phyloP scores from a whole-genome alignment of 2,113 vertebrate genomes.

The Lamprotornis superbus region DNA sequence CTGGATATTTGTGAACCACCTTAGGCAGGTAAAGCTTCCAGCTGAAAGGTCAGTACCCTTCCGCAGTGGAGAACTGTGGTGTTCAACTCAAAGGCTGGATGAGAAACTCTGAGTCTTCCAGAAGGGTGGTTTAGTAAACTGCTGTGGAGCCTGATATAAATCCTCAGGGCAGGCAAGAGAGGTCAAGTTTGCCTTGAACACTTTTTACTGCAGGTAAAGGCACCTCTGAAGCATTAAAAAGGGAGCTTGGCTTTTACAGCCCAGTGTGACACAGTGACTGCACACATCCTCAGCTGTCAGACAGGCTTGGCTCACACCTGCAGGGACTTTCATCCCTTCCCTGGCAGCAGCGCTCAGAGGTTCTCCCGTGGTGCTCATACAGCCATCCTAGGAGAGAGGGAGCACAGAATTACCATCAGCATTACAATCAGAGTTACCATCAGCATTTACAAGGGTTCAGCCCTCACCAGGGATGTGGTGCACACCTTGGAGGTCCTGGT shows the following conservation, averaged over 20 bases:
- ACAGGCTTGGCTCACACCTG: accelerated
- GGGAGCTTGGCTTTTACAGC: background rate
- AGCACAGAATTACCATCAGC: background rate
- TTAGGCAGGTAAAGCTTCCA: background rate
- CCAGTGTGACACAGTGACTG: background rate
- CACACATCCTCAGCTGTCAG: background rate
- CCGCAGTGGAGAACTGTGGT: background rate
- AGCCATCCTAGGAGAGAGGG: background rate
- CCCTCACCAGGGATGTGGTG: background rate
- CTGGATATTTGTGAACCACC: background rate
- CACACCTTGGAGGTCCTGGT: background rate
- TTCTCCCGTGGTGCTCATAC: background rate
- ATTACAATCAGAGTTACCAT: background rate
- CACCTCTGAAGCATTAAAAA: background rate
- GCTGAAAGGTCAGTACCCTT: background rate
- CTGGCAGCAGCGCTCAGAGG: background rate
- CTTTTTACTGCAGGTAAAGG: background rate
- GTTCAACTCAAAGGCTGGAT: background rate
- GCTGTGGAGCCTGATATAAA: background rate
- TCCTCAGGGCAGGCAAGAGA: background rate
- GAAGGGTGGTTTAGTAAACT: background rate
- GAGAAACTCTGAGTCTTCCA: background rate
- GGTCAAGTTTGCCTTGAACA: background rate
- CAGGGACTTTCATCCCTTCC: background rate
- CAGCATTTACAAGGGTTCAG: background rate